phyloP scores from a whole-genome alignment of 1,140 invertebrate species.

The Ceratosolen solmsi region DNA sequence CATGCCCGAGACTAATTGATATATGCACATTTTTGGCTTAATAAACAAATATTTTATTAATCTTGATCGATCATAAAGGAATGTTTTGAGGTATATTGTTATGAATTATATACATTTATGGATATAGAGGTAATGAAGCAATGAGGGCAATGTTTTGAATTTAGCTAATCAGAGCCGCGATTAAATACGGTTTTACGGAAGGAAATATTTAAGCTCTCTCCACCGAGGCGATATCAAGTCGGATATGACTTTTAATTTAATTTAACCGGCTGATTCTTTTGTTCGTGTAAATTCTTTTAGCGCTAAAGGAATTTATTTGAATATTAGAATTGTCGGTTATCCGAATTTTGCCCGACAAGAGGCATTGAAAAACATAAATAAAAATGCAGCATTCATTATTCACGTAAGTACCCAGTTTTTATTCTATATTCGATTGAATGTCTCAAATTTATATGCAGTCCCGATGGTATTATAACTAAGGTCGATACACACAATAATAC shows the following conservation, averaged over 20 bases:
- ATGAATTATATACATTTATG: too few relatives aligned
- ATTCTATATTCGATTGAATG: not conserved
- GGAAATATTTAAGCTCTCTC: too few relatives aligned
- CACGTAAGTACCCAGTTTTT: conserved; percentile 11
- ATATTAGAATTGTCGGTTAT: not conserved
- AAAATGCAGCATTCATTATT: not conserved
- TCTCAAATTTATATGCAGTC: not conserved
- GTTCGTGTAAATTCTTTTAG: conserved; percentile 31
- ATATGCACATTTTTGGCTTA: too few relatives aligned
- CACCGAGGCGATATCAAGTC: too few relatives aligned
- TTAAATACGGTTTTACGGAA: too few relatives aligned
- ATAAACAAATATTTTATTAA: too few relatives aligned
- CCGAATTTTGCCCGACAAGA: not conserved
- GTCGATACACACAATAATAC: not conserved
- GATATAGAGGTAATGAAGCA: not conserved
- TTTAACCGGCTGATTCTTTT: not conserved
- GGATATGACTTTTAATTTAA: not conserved
- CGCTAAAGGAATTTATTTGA: conserved; percentile 27
- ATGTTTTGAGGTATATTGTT: too few relatives aligned
- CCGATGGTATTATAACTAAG: not conserved
- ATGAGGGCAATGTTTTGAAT: not conserved
- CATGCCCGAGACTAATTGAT: too few relatives aligned
- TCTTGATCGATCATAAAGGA: too few relatives aligned
- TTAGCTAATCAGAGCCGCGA: not conserved
- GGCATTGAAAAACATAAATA: not conserved